phyloP scores from a whole-genome alignment of 2,888 invertebrate genomes.

The Macrosiphum euphorbiae region DNA sequence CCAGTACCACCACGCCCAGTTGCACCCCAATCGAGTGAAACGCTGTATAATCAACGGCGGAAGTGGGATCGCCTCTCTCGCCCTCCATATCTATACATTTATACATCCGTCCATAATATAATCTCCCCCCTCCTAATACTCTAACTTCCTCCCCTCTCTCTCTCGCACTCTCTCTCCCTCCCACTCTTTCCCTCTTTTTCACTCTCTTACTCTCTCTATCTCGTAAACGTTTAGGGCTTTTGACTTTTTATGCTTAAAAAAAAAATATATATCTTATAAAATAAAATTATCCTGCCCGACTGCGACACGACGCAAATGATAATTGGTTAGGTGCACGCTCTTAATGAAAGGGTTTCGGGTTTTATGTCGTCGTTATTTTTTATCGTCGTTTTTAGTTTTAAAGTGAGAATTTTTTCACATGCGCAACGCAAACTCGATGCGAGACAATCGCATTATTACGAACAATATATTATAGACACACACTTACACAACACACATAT shows the following conservation, averaged over 20 bases:
- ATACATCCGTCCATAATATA: not conserved
- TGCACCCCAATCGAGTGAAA: not conserved
- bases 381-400: not conserved
- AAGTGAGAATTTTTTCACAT: not conserved
- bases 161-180: not conserved
- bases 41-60: not conserved
- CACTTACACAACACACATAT: not conserved
- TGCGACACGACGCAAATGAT: not conserved
- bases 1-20: not conserved
- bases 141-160: not conserved
- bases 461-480: not conserved
- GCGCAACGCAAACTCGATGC: not conserved
- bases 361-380: constrained; percentile 10
- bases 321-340: not conserved
- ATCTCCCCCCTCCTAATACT: not conserved
- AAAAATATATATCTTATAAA: not conserved
- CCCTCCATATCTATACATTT: not conserved
- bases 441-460: not conserved
- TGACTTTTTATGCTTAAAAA: not conserved
- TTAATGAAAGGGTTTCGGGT: constrained; percentile 14
- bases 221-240: constrained; percentile 1
- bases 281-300: constrained; percentile 8
- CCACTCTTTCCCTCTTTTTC: not conserved
- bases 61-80: not conserved
- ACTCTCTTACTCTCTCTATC: not conserved